Evolutionary conservation across 2,113 vertebrate species (phyloP), one percentile per base, ranked within the genome.

Genomic region (Vanacampus margaritifer): DNA sequence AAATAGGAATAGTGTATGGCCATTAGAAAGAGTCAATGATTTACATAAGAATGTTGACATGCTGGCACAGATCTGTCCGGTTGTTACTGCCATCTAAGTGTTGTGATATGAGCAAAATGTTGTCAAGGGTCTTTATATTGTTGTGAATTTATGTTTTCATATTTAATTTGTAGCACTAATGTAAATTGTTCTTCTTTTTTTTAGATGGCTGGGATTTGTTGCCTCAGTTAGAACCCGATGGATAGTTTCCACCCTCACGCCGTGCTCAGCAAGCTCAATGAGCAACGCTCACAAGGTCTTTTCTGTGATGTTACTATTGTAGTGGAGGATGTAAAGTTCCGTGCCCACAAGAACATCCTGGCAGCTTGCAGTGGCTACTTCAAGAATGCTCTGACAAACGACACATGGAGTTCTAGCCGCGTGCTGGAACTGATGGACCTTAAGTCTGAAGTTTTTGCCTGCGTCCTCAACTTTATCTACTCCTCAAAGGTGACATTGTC

Each of bases 311-410:
- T 99, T 65, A 98, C 96, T 56, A 95, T 99, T 62, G 96, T 99
- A 16, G 97, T 99, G 83, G 97, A 97, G 82, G 97, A 99, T 66
- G 96, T 96, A 64, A 99, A 99, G 85, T 99, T 99, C 84, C 95
- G 93, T 81, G 97, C 97, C 60, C 97, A 99, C 76, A 95, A 93
- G 81, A 99, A 99, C 84, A 93, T 99, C 69, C 89, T 99, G 86
- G 97, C 96, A 65, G 97, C 97, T 67, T 96, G 95, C 60, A 98
- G 97, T 64, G 92, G 96, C 65, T 98, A 97, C 89, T 99, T 99
- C 73, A 95, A 93, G 81, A 96, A 94, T 43, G 94, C 94, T 71
- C 94, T 99, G 73, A 95, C 92, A 67, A 90, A 92, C 64, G 92
- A 94, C 1, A 91, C 93, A 61, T 94, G 92, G 73, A 93, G 92